Base-by-base conservation (phyloP, 2,888 invertebrate genomes). In the Ischnus inquisitorius region DNA sequence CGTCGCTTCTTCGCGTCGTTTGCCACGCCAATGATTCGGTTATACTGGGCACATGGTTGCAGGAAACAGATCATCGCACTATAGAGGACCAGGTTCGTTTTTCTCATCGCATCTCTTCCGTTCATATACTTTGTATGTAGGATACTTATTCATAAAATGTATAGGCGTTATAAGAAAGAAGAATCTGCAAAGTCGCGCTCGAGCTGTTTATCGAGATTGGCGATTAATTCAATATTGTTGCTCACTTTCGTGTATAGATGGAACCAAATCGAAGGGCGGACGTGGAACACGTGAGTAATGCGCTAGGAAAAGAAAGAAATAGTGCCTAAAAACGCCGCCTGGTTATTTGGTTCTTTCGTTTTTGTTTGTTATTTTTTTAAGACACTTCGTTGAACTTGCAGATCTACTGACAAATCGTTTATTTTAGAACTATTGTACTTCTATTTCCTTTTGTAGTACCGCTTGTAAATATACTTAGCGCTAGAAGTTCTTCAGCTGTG, bases 21-120 rank as follows among this genome's bases (percentile, higher is more conserved):
- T 98, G 98, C 90, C 97, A 98, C 92, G 96, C 97, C 6, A 97
- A 98, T 91, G 98, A 98, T 93, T 97, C 98, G 0, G 97, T 98
- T 57, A 96, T 99, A 77, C 94, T 99, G 46, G 98, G 98, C 12
- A 98, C 98, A 69, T 98, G 98, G 98, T 95, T 99, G 54, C 98
- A 98, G 92, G 98, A 99, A 92, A 98, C 98, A 0, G 99, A 99
- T 93, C 99, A 99, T 93, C 97, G 98, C 84, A 97, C 97, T 65
- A 98, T 99, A 87, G 99, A 99, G 94, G 99, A 99, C 94, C 99
- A 99, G 96, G 99, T 99, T 94, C 89, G 91, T 90, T 34, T 34
- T 6, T 34, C 34, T n/a, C n/a, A n/a, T 39, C 41, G 46, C 57
- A 48, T 5, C 8, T 4, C n/a, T 48, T 16, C 12, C 34, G 22